phyloP scores from a whole-genome alignment of 2,113 vertebrate genomes.

The Amphilophus citrinellus region DNA sequence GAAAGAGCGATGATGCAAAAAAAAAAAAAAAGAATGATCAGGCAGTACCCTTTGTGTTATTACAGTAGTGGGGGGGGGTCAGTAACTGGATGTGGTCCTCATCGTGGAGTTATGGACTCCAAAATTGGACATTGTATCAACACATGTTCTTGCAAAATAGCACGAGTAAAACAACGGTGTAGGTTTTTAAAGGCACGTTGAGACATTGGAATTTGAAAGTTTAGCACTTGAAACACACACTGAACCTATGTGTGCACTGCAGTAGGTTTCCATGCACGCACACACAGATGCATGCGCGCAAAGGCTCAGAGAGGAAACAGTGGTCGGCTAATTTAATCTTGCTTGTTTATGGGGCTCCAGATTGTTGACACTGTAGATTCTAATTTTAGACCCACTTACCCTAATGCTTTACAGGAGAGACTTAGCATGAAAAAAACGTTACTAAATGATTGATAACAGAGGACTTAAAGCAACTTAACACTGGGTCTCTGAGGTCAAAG shows the following conservation, averaged over 20 bases:
- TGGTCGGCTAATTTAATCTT: slow-evolving; percentile 51
- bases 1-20: slow-evolving; percentile 17
- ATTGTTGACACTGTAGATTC: slow-evolving; percentile 57
- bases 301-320: slow-evolving; percentile 46
- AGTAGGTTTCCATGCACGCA: not conserved
- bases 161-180: not conserved
- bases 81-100: slow-evolving; percentile 9
- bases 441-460: not conserved
- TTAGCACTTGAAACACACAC: not conserved
- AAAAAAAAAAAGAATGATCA: not conserved
- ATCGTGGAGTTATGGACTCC: slow-evolving; percentile 8
- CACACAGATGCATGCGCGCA: not conserved
- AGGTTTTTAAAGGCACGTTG: not conserved
- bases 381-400: slow-evolving; percentile 63
- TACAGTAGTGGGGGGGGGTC: not conserved
- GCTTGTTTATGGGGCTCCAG: slow-evolving; percentile 53
- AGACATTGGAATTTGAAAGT: not conserved
- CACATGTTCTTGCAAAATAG: slow-evolving; percentile 13
- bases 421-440: not conserved
- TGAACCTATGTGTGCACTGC: not conserved
- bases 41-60: slow-evolving; percentile 20
- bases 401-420: slow-evolving; percentile 19
- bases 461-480: not conserved
- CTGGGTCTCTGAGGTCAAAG: not conserved
- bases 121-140: slow-evolving; percentile 7